Percentiles rank a stretch among this genome's conserved stretches.
These are phyloP conservation scores for Tragulus kanchil DNA, from an alignment of 2,113 vertebrate genomes.

Conservation along the genomic window DNA sequence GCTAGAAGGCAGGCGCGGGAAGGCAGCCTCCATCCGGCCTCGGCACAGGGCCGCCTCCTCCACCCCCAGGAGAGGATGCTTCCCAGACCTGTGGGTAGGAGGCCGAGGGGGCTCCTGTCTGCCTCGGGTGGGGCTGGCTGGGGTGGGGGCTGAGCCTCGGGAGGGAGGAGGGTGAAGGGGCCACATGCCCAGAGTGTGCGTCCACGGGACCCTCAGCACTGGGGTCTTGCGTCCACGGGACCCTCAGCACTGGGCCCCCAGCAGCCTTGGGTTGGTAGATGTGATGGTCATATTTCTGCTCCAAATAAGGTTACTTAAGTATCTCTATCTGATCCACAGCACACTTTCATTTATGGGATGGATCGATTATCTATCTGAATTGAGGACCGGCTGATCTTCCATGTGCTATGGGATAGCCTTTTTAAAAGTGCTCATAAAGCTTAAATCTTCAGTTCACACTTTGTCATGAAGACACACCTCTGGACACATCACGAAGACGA, in stretches of 20 bases:
- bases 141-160: rapidly evolving
- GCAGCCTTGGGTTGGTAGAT: too few species aligned
- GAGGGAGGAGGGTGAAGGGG: too few species aligned
- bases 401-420: constrained; percentile 2
- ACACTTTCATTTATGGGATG: not conserved
- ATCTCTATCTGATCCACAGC: not conserved
- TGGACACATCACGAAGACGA: constrained; percentile 73
- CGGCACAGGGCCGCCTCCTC: rapidly evolving
- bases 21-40: rapidly evolving
- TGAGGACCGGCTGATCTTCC: not conserved
- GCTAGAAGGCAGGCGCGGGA: rapidly evolving
- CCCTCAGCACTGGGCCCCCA: too few species aligned
- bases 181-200: rapidly evolving
- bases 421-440: not conserved
- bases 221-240: too few species aligned
- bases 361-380: not conserved
- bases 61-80: too few species aligned
- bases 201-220: rapidly evolving
- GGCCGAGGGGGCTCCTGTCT: too few species aligned
- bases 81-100: too few species aligned
- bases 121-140: rapidly evolving
- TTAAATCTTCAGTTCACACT: not conserved
- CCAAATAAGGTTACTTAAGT: not conserved
- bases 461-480: constrained; percentile 68
- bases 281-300: too few species aligned